Evolutionary conservation across 2,113 vertebrate genomes (phyloP).

Genomic region (Axis porcinus): DNA sequence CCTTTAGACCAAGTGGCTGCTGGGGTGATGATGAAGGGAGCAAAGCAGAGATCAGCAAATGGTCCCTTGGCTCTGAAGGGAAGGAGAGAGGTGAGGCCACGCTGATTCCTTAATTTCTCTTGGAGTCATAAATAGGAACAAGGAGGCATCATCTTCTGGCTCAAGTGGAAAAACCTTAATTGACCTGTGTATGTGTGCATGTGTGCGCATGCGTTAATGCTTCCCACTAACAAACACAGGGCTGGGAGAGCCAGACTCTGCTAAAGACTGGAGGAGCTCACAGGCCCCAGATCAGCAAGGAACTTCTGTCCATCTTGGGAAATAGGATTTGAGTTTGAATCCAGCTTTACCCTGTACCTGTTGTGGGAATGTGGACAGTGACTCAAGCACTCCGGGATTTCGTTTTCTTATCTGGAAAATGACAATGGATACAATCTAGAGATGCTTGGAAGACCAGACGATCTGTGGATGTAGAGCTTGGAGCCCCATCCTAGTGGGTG

Average conservation of each 20-base stretch:
- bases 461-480: neutral
- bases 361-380: rapidly evolving
- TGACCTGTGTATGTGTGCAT: rapidly evolving
- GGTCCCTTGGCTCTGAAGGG: neutral
- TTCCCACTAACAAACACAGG: neutral
- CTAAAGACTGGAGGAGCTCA: neutral
- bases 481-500: neutral
- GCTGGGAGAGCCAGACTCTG: neutral
- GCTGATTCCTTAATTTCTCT: neutral
- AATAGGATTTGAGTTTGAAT: neutral
- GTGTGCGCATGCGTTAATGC: rapidly evolving
- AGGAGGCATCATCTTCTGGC: neutral
- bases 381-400: neutral
- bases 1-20: neutral
- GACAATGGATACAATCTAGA: neutral
- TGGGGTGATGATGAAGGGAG: neutral
- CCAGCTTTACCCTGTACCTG: neutral
- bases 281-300: neutral
- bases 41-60: neutral
- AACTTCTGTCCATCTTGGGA: neutral
- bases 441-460: neutral
- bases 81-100: too few relatives aligned
- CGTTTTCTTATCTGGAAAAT: neutral
- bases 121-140: neutral
- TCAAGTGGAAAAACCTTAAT: neutral